Base-by-base conservation (phyloP, 2,888 invertebrate genomes). In the Trissolcus japonicus region DNA sequence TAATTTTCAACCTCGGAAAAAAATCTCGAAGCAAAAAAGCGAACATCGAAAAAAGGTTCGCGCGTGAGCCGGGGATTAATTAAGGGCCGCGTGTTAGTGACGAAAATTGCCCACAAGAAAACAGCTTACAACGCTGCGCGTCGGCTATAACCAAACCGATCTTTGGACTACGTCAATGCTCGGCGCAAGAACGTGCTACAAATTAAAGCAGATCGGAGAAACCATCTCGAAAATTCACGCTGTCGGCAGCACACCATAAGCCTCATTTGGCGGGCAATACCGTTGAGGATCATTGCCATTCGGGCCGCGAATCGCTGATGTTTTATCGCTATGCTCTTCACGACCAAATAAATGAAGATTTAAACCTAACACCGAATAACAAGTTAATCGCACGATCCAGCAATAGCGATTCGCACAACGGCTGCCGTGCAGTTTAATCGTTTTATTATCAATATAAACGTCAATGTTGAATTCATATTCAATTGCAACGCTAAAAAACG, bases 151-250 rank as follows among this genome's bases (percentile, higher is more conserved):
- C 80, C 77, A 75, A 81, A 80, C 80, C 69, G 73, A 63, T 71
- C 79, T 65, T 74, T 66, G 78, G 79, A 80, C 80, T 82, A 82
- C 84, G 81, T 83, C 83, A 82, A 84, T 83, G 80, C 82, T 76
- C 76, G 75, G 69, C 78, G 81, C 85, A 87, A 87, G 86, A 88
- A 88, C 88, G 87, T 87, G 88, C 85, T 87, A 87, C 88, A 88
- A 88, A 88, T 88, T 88, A 88, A 88, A 84, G 82, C 80, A 80
- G 84, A 86, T 86, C 85, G 82, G 76, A 82, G 83, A 81, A 86
- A 85, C 83, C 83, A 86, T 87, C 86, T 84, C 81, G 84, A 83
- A 87, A 85, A 87, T 87, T 86, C 81, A 80, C 54, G 57, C 56
- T 56, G 67, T 56, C 60, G 29, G 48, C 56, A 48, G 48, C 25